Conservation (phyloP, 2,797 vertebrate genomes). For the Todus mexicanus region DNA sequence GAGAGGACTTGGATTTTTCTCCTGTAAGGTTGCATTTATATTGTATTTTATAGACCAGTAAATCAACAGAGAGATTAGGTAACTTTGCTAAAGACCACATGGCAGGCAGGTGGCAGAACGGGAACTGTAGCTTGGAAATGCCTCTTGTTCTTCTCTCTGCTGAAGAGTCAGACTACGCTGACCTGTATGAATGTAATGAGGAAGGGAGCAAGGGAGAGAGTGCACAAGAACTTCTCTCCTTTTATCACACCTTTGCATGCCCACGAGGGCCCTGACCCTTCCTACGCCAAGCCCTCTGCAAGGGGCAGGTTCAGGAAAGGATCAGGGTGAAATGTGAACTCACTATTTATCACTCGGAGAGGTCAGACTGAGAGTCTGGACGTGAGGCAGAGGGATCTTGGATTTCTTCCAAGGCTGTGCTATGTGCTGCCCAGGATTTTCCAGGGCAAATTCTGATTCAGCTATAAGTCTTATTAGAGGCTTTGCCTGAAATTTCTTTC, state of each 20-base stretch:
- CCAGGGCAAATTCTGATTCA: conserved; percentile 55
- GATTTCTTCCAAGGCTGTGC: conserved; percentile 46
- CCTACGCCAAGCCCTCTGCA: conserved; percentile 26
- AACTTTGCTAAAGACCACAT: conserved; percentile 26
- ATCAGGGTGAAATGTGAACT: conserved; percentile 57
- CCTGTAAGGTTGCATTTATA: not conserved
- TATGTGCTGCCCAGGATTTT: conserved; percentile 44
- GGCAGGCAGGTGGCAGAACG: conserved; percentile 61
- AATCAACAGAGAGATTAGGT: not conserved
- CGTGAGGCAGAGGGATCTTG: conserved; percentile 38
- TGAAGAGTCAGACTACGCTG: conserved; percentile 28
- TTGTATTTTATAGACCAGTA: not conserved
- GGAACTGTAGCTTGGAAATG: conserved; percentile 27
- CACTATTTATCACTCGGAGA: conserved; percentile 42
- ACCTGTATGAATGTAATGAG: conserved; percentile 24
- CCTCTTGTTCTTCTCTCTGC: conserved; percentile 58
- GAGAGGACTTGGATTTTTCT: not conserved
- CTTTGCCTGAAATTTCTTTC: conserved; percentile 43
- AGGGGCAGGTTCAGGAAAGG: conserved; percentile 53
- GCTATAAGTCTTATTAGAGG: conserved; percentile 11
- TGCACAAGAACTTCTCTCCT: conserved; percentile 47
- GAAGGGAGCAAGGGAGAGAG: conserved; percentile 36
- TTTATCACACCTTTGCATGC: conserved; percentile 63
- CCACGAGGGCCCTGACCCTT: conserved; percentile 22
- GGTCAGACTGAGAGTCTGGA: conserved; percentile 55